These are phyloP conservation scores for Peromyscus attwateri DNA, from an alignment of 2,797 vertebrate genomes.

Conservation along the genomic window DNA sequence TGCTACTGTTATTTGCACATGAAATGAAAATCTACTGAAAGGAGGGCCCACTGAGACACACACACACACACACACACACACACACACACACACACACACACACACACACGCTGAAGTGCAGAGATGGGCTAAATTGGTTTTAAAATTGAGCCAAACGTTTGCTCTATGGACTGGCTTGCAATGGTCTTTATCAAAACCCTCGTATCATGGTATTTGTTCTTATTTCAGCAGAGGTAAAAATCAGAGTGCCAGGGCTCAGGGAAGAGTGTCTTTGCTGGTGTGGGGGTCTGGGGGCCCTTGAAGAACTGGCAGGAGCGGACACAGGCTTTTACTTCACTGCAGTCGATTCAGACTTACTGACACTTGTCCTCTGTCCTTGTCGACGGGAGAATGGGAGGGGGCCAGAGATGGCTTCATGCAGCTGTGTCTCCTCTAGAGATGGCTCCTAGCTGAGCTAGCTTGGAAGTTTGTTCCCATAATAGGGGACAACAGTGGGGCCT, in stretches of 20 bases:
- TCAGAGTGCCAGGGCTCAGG: accelerated
- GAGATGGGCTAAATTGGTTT: background rate
- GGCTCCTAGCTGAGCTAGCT: no score
- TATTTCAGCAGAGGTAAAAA: background rate
- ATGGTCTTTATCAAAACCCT: background rate
- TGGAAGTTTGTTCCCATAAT: background rate
- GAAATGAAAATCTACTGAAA: slow-evolving; percentile 16
- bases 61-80: no score
- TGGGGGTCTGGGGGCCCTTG: background rate
- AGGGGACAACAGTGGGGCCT: background rate
- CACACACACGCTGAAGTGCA: background rate
- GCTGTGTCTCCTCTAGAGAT: background rate
- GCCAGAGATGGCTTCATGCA: background rate
- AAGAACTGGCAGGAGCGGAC: background rate
- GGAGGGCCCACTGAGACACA: background rate
- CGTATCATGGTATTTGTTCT: background rate
- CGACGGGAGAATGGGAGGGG: background rate
- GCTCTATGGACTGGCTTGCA: background rate
- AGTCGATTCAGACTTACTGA: background rate
- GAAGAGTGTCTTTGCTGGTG: accelerated
- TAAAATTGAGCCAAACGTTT: background rate
- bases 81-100: no score
- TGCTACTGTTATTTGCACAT: slow-evolving; percentile 52
- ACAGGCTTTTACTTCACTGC: background rate
- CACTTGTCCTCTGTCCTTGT: background rate